Base-by-base conservation (phyloP, 2,888 invertebrate genomes). In the Nomada fucata region DNA sequence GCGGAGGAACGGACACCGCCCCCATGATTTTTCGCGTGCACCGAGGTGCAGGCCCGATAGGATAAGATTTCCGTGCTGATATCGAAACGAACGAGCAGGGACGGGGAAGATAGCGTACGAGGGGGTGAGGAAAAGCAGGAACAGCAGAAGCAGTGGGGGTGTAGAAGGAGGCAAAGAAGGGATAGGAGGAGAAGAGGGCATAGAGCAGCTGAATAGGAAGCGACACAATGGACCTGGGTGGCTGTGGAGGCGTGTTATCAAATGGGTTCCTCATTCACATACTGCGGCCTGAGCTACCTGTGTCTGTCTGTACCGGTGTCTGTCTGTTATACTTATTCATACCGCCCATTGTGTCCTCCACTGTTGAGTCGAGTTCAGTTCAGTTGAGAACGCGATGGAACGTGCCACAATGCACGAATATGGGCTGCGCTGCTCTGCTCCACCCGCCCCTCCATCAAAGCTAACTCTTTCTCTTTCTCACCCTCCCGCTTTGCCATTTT, bases 241-340 rank as follows among this genome's bases (percentile, higher is more conserved):
- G 92, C 92, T 92, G 92, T 91, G 92, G 92, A 93, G 93, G 93
- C 92, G 93, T 93, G 93, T 93, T 93, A 93, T 93, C 93, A 93
- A 93, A 93, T 93, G 93, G 93, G 93, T 93, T 93, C 93, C 93
- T 93, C 93, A 93, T 93, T 93, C 93, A 93, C 93, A 93, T 93
- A 93, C 93, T 92, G 92, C 91, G 92, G 92, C 91, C 91, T 91
- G 91, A 90, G 91, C 90, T 92, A 93, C 93, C 92, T 93, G 92
- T 93, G 92, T 93, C 93, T 93, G 92, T 93, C 92, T 92, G 91
- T 92, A 92, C 91, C 91, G 91, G 92, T 92, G 92, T 92, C 93
- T 93, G 93, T 93, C 93, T 93, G 93, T 93, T 93, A 93, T 93
- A 93, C 93, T 93, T 93, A 93, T 93, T 93, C 93, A 93, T 93